A percentile compares a stretch with the other conserved stretches of the same genome.
phyloP scores from a whole-genome alignment of 37 sponge, comb jelly and placozoan genomes.

The Dysidea cf. avara region DNA sequence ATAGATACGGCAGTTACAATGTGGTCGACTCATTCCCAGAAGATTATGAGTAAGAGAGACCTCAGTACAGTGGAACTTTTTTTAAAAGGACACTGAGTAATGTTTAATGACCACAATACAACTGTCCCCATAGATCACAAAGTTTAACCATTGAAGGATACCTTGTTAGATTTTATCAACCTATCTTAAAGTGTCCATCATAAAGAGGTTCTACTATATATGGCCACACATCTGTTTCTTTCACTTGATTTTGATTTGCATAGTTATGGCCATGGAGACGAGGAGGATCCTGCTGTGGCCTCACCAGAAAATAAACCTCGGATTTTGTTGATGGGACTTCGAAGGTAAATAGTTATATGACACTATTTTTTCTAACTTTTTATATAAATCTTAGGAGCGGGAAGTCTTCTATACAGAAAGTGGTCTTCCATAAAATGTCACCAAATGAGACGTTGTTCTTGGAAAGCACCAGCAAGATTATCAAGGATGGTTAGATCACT shows the following conservation, averaged over 20 bases:
- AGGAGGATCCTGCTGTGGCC: slow-evolving; percentile 58
- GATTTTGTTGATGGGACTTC: slow-evolving; percentile 86
- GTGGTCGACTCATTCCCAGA: slow-evolving; percentile 81
- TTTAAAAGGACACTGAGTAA: too few species aligned
- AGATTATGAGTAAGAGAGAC: slow-evolving; percentile 66
- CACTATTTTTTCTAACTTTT: background rate
- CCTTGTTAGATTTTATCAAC: too few species aligned
- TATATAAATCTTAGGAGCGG: slow-evolving; percentile 66
- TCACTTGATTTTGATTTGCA: background rate
- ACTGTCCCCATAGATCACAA: too few species aligned
- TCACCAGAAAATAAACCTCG: slow-evolving; percentile 69
- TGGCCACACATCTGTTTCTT: background rate
- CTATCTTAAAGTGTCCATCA: background rate
- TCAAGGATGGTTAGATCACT: slow-evolving; percentile 64
- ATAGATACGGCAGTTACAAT: slow-evolving; percentile 43
- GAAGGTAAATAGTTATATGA: slow-evolving; percentile 52
- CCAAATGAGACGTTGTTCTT: slow-evolving; percentile 97
- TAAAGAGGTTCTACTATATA: background rate
- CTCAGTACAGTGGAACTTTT: too few species aligned
- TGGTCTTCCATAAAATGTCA: slow-evolving; percentile 97
- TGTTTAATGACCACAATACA: too few species aligned
- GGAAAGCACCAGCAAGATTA: slow-evolving; percentile 96
- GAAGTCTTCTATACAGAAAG: slow-evolving; percentile 95
- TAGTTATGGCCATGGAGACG: slow-evolving; percentile 71
- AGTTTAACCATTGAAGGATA: too few species aligned